Evolutionary conservation across 2,888 invertebrate species (phyloP), one percentile per base, ranked within the genome.

Genomic region (Phaedon cochleariae): DNA sequence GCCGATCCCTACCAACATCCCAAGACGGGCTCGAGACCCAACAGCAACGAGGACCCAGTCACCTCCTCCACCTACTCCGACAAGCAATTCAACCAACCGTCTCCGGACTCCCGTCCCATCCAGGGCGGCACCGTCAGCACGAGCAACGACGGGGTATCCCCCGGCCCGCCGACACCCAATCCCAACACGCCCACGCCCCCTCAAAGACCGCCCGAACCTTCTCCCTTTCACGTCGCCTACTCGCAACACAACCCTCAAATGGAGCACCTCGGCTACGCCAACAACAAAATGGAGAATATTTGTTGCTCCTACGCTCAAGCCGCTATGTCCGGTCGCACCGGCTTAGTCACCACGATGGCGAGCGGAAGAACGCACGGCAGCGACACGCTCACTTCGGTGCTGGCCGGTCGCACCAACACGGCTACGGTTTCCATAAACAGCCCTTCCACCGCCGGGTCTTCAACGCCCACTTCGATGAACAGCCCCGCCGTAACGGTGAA

Each of bases 91-190:
- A 84, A 83, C 52, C 82, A 85, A 62, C 85, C 81, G 77, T 84
- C 86, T 21, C 85, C 87, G 7, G 92, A 91, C 74, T 87, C 87
- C 26, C 87, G 91, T 74, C 94, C 94, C 0, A 93, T 93, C 65
- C 94, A 94, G 80, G 94, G 93, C 4, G 94, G 93, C 0, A 91
- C 93, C 0, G 92, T 94, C 9, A 94, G 93, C 73, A 94, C 94
- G 0, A 94, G 93, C 79, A 90, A 92, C 75, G 90, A 90, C 67
- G 87, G 89, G 0, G 88, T 88, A 29, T 82, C 85, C 48, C 87
- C 87, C 0, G 86, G 85, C 69, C 86, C 87, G 73, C 87, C 88
- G 1, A n/a, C n/a, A n/a, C n/a, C n/a, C n/a, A n/a, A n/a, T n/a
- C n/a, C n/a, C n/a, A n/a, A n/a, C n/a, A 81, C 84, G 61, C 78